These are phyloP conservation scores for Heterodera schachtii DNA, from an alignment of 1,140 invertebrate species.

Conservation along the genomic window DNA sequence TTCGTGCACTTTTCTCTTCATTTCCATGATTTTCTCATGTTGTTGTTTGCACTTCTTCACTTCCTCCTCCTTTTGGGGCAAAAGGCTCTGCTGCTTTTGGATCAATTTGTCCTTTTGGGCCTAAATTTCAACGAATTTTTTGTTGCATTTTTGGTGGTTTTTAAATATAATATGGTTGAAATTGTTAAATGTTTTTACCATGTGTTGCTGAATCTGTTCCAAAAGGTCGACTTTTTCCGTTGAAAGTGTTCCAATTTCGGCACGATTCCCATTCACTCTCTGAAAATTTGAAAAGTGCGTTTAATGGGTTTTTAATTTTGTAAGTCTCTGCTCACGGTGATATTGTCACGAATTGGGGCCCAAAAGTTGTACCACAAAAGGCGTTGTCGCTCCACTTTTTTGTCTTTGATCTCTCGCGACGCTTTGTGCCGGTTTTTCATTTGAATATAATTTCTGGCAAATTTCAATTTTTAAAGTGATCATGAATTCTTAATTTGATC, in stretches of 20 bases:
- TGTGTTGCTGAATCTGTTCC: neutral
- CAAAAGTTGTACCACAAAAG: conserved; percentile 35
- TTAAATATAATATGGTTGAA: no score
- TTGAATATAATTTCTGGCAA: conserved; percentile 25
- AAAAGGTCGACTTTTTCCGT: neutral
- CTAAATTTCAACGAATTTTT: neutral
- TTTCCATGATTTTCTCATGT: neutral
- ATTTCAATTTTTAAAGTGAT: conserved; percentile 13
- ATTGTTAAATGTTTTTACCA: neutral
- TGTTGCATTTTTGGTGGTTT: no score
- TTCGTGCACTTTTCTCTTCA: neutral
- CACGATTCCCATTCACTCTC: conserved; percentile 9
- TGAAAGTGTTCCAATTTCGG: neutral
- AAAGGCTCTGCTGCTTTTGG: neutral
- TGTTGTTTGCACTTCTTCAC: conserved; percentile 1
- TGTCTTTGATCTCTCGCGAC: neutral
- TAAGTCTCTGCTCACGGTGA: neutral
- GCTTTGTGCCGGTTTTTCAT: conserved; percentile 28
- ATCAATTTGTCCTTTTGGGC: neutral
- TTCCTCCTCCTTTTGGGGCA: neutral
- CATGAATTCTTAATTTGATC: neutral
- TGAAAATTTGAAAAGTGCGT: neutral
- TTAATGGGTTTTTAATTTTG: neutral
- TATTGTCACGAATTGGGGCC: conserved; percentile 27
- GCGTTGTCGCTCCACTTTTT: conserved; percentile 12